These are phyloP conservation scores for Pseudocheirus occidentalis DNA, from an alignment of 2,797 vertebrate species.

Conservation along the genomic window DNA sequence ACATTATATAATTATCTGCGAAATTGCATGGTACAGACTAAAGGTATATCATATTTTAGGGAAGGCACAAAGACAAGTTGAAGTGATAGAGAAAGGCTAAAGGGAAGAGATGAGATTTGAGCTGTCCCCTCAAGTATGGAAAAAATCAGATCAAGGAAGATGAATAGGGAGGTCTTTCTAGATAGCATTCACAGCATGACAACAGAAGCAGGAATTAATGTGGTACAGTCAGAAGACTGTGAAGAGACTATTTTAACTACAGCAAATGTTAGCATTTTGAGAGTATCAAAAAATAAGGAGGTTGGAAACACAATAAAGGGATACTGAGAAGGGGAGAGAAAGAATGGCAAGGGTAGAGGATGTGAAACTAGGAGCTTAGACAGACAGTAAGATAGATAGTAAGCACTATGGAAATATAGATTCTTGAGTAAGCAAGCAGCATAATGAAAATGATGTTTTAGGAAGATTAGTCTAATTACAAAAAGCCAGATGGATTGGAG, in stretches of 20 bases:
- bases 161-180: not conserved
- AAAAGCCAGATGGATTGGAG: constrained; percentile 26
- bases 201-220: not conserved
- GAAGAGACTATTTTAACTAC: not conserved
- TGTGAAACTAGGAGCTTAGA: constrained; percentile 16
- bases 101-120: not conserved
- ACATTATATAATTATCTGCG: not conserved
- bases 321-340: not conserved
- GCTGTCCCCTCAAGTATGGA: not conserved
- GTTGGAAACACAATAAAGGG: not conserved
- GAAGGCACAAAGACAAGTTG: not conserved
- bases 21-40: not conserved
- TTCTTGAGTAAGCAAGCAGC: not conserved
- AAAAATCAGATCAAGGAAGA: not conserved
- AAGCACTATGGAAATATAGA: constrained; percentile 5
- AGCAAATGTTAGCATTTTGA: not conserved
- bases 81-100: not conserved
- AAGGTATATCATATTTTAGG: not conserved
- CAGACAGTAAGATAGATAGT: too few relatives aligned
- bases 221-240: not conserved
- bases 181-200: not conserved
- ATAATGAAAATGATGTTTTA: constrained; percentile 12
- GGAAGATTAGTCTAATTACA: constrained; percentile 13
- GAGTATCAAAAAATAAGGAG: not conserved
- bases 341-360: not conserved